These are phyloP conservation scores for Platyrinchus mystaceus DNA, from an alignment of 2,797 vertebrate species.

Conservation along the genomic window DNA sequence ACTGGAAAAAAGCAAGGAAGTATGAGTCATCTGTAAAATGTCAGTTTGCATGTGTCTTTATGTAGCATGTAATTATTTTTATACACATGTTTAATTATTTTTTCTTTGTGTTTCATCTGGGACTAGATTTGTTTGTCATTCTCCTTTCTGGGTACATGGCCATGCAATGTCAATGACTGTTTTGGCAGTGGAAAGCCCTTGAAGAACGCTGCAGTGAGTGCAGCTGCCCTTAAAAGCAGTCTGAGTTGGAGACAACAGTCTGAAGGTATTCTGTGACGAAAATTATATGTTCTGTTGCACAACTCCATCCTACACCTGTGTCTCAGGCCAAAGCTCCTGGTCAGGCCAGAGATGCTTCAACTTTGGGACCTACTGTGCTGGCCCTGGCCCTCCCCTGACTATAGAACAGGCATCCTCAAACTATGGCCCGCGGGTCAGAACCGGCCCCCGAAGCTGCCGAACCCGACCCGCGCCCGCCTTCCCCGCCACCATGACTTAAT, in stretches of 20 bases:
- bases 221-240: neutral
- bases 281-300: neutral
- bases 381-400: neutral
- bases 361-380: neutral
- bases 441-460: too few relatives aligned
- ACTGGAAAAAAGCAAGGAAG: neutral
- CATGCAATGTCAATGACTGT: neutral
- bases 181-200: neutral
- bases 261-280: neutral
- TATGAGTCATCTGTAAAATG: constrained; percentile 8
- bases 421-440: too few relatives aligned
- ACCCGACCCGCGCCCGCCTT: too few relatives aligned
- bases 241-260: neutral
- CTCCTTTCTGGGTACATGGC: neutral
- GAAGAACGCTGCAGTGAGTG: neutral
- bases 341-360: neutral
- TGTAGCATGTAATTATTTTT: constrained; percentile 4
- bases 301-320: neutral
- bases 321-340: neutral
- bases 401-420: too few relatives aligned
- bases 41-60: constrained; percentile 15
- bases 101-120: neutral
- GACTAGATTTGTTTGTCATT: neutral
- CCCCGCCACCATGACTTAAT: too few relatives aligned
- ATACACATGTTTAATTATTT: constrained; percentile 37